A percentile compares a stretch with the other conserved stretches of the same genome.
These are phyloP conservation scores for Arizona elegans DNA, from an alignment of 2,113 vertebrate species.

Conservation along the genomic window DNA sequence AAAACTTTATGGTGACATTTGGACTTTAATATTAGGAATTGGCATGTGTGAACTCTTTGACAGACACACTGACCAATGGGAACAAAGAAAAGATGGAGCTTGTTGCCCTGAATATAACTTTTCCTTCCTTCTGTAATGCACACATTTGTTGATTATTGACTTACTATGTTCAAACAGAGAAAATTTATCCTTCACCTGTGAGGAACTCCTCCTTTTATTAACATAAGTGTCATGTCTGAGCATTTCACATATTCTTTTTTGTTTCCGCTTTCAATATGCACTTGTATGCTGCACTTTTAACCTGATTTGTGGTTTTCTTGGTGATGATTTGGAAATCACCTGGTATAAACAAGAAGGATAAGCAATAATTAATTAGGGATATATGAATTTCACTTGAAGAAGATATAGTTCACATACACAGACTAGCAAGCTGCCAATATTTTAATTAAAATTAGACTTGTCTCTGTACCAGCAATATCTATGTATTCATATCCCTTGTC, in stretches of 20 bases:
- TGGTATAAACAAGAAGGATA: background rate
- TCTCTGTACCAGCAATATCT: constrained; percentile 11
- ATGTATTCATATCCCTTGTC: background rate
- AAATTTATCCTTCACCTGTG: background rate
- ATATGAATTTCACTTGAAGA: background rate
- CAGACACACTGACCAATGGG: background rate
- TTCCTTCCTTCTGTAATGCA: background rate
- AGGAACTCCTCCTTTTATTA: background rate
- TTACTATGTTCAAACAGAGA: background rate
- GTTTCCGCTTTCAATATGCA: background rate
- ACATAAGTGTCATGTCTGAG: background rate
- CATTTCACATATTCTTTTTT: background rate
- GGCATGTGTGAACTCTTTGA: background rate
- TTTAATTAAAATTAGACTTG: constrained; percentile 36
- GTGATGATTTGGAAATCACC: constrained; percentile 2
- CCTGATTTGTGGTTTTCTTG: background rate
- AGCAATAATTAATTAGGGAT: constrained; percentile 15
- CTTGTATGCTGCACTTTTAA: background rate
- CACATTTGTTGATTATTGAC: background rate
- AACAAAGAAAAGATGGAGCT: background rate
- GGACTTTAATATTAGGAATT: background rate
- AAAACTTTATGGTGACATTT: background rate
- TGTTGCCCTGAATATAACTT: background rate
- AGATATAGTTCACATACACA: background rate
- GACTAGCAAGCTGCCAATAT: background rate